Conservation (phyloP, 2,888 invertebrate genomes). For the Aleiodes alternator region DNA sequence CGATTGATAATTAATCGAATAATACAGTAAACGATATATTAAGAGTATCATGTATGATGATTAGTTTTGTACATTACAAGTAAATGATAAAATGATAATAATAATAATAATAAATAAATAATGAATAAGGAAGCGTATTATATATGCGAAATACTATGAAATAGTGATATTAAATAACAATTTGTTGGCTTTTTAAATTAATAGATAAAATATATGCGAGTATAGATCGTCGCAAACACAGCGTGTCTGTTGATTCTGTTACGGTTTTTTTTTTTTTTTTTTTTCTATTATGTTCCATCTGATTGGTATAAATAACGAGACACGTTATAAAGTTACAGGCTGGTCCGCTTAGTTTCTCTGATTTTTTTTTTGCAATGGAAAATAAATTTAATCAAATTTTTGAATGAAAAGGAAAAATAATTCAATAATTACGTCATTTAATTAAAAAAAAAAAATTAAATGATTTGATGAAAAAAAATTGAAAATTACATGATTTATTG, state of each 20-base stretch:
- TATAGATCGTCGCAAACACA: conserved; percentile 28
- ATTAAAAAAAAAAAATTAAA: no score
- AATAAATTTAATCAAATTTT: not conserved
- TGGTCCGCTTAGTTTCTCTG: conserved; percentile 46
- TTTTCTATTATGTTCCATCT: not conserved
- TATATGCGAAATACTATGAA: conserved; percentile 49
- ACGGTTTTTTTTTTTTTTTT: not conserved
- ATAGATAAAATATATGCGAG: conserved; percentile 41
- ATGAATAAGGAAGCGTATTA: conserved; percentile 39
- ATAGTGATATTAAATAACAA: conserved; percentile 55
- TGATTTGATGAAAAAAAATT: no score
- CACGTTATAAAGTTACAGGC: conserved; percentile 47
- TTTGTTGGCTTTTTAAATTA: conserved; percentile 53
- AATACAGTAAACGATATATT: conserved; percentile 22
- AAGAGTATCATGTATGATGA: conserved; percentile 48
- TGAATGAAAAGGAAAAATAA: not conserved
- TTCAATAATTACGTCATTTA: not conserved
- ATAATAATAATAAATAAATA: conserved; percentile 12
- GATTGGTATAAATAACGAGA: conserved; percentile 43
- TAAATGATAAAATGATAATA: conserved; percentile 8
- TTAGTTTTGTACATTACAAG: conserved; percentile 55
- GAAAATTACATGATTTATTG: not conserved
- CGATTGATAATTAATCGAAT: conserved; percentile 17
- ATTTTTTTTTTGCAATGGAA: conserved; percentile 10
- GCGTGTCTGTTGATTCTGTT: conserved; percentile 30